phyloP scores from a whole-genome alignment of 2,888 invertebrate species.

The Drosophila recens region DNA sequence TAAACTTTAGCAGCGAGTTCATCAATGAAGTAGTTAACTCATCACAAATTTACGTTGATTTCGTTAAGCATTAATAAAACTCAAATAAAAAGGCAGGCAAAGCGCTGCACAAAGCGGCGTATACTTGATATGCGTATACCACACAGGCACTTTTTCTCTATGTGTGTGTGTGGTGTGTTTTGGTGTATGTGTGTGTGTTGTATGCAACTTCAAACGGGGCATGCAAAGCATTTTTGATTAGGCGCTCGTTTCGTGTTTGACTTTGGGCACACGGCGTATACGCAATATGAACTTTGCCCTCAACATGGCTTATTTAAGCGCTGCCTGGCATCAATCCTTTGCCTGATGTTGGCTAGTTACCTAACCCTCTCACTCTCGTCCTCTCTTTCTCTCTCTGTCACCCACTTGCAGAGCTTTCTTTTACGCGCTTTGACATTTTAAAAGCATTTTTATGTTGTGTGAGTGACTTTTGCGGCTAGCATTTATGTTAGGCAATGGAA shows the following conservation, averaged over 20 bases:
- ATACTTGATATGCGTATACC: conserved; percentile 48
- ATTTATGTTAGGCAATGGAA: conserved; percentile 40
- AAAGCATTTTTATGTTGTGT: conserved; percentile 78
- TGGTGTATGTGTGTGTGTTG: conserved; percentile 23
- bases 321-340: conserved; percentile 77
- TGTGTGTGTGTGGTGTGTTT: background rate
- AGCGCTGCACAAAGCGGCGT: conserved; percentile 55
- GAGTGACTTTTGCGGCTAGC: conserved; percentile 69
- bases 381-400: conserved; percentile 18
- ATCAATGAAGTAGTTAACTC: conserved; percentile 50
- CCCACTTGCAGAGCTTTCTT: conserved; percentile 50
- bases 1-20: conserved; percentile 23
- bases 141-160: background rate
- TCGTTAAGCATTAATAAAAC: conserved; percentile 67
- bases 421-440: conserved; percentile 79
- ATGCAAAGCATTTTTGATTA: conserved; percentile 80
- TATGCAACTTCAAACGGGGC: conserved; percentile 63
- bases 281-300: conserved; percentile 67
- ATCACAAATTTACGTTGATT: conserved; percentile 30
- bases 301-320: conserved; percentile 60
- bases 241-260: conserved; percentile 66
- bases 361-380: background rate
- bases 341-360: conserved; percentile 39
- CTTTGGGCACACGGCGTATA: conserved; percentile 67
- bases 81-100: conserved; percentile 62